Evolutionary conservation across 2,888 invertebrate genomes (phyloP), one percentile per base, ranked within the genome.

Genomic region (Amblyteles armatorius): DNA sequence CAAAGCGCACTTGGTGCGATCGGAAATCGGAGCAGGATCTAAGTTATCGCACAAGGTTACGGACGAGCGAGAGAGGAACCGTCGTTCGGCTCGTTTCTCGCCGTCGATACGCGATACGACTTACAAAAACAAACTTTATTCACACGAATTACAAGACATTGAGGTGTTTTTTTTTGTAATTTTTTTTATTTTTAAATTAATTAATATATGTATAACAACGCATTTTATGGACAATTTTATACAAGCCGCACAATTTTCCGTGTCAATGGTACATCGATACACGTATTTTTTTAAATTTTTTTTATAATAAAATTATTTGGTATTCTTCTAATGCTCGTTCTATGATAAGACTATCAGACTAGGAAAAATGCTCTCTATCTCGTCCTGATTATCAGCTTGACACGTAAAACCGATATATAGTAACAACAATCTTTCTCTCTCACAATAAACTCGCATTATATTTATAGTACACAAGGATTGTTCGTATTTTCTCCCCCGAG

Each of bases 201-300:
- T 72, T 55, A 40, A 40, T 67, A 52, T 76, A 65, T 80, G 52
- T 72, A 67, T 82, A 84, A 81, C 84, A 84, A 84, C 81, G 81
- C 81, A 81, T 78, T 84, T 78, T 84, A 81, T 84, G 84, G 81
- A 84, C 84, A 84, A 81, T 73, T 74, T 84, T 81, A 81, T 84
- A 84, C 84, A 84, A 81, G 84, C 84, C 74, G 69, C 84, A 73
- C 68, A 72, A 78, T 57, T 19, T 19, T 48, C 48, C 60, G 16
- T 67, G 69, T 81, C 78, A 68, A 81, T 77, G 19, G 29, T 11
- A 29, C 57, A 33, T 68, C 79, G 55, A 76, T 26, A 78, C 44
- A 52, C 73, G 19, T 68, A 22, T 67, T 60, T 69, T 63, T 74
- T 26, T 22, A 26, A 26, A 48, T 65, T 19, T 5, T 11, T 50